phyloP scores from a whole-genome alignment of 2,113 vertebrate species.

The Pachycephala philippinensis region DNA sequence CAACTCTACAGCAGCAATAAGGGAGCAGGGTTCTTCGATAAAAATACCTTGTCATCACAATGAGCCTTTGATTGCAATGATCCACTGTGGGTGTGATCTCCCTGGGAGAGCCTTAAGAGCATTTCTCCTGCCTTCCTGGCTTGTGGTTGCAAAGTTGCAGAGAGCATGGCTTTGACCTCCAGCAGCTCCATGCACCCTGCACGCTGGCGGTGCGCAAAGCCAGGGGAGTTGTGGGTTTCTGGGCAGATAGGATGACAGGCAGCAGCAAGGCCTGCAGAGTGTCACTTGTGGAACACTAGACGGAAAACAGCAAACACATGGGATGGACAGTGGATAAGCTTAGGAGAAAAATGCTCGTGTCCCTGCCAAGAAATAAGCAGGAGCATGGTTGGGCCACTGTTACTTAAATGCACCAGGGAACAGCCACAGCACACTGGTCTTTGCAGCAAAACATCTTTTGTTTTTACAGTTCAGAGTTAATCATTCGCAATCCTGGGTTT shows the following conservation, averaged over 20 bases:
- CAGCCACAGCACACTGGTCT: rapidly evolving
- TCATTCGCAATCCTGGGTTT: slow-evolving; percentile 81
- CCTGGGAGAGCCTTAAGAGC: neutral
- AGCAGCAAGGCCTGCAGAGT: neutral
- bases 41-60: neutral
- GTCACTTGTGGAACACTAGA: neutral
- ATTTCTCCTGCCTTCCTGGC: neutral
- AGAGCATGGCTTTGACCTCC: neutral
- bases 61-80: neutral
- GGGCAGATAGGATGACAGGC: neutral
- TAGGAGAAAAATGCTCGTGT: neutral
- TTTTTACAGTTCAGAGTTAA: slow-evolving; percentile 73
- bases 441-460: neutral
- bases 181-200: neutral
- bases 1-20: neutral
- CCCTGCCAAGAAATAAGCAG: neutral
- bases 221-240: neutral
- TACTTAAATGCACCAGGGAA: neutral
- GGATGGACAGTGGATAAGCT: neutral
- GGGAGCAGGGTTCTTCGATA: neutral
- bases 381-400: neutral
- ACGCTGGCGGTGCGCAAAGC: neutral
- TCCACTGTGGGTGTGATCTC: neutral
- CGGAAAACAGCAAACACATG: neutral
- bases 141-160: neutral